Evolutionary conservation across 2,113 vertebrate genomes (phyloP), one percentile per base, ranked within the genome.

Genomic region (Etia nguti): DNA sequence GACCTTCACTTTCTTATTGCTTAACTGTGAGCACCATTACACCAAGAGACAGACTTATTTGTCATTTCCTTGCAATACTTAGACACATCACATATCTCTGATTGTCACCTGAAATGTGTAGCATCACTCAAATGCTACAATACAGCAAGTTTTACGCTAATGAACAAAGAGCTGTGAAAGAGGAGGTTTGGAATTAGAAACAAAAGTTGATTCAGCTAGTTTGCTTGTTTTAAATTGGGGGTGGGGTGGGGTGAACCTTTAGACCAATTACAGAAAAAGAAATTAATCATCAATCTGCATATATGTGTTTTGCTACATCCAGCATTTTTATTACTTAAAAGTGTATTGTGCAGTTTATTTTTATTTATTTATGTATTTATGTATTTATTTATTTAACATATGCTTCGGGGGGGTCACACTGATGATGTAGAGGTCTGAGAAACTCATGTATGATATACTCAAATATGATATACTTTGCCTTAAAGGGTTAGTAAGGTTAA

Each of bases 391-490:
- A n/a, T 62, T 62, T 36, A 60, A 31, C 5, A 31, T 60, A 18
- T 18, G 57, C 57, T 36, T 62, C 18, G 20, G 2, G 6, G 16
- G 29, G 1, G 59, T 10, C 59, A 62, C 16, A 1, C 20, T 60
- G 59, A 62, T 62, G 20, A 4, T 0, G 0, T 20, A 0, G 29
- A 1, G 31, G 10, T 62, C 59, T n/a, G 31, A 62, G 0, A 62
- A 36, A 36, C 18, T 65, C 34, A 65, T 8, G 34, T 38, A 65
- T 65, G n/a, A n/a, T n/a, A n/a, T n/a, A n/a, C n/a, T n/a, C 34
- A 65, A 22, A 22, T 65, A 65, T 65, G 38, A 65, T 65, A 5
- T n/a, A n/a, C 60, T 65, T 65, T 6, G 4, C 4, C 59, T 65
- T 65, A 65, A n/a, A 65, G 10, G 60, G 2, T 65, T 73, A 0